Evolutionary conservation across 2,888 invertebrate genomes (phyloP).

Genomic region (Heteropelma amictum): DNA sequence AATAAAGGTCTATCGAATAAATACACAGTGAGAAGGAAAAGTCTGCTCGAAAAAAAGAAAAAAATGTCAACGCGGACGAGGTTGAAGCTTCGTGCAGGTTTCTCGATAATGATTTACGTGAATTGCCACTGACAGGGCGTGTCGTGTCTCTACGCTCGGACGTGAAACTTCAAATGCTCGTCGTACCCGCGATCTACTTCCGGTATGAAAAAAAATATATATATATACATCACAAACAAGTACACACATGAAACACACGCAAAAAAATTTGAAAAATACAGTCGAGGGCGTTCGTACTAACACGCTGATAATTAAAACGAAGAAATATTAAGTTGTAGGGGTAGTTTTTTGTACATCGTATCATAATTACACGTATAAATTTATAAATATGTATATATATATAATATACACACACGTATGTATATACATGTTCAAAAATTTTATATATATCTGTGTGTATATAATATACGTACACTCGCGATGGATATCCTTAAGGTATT

Average conservation of each 20-base stretch:
- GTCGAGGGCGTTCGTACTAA: too few species aligned
- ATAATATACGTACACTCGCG: slow-evolving; percentile 25
- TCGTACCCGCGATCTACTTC: slow-evolving; percentile 37
- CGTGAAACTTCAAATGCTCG: slow-evolving; percentile 14
- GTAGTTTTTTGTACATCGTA: slow-evolving; percentile 49
- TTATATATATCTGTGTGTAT: slow-evolving; percentile 3
- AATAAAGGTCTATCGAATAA: slow-evolving; percentile 6
- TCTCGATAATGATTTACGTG: slow-evolving; percentile 15
- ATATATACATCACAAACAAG: background rate
- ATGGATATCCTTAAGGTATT: slow-evolving; percentile 42
- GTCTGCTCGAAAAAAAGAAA: slow-evolving; percentile 31
- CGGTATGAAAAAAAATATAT: slow-evolving; percentile 21
- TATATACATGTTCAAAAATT: background rate
- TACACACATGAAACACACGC: slow-evolving; percentile 5
- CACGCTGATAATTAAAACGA: slow-evolving; percentile 34
- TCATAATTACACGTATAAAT: slow-evolving; percentile 35
- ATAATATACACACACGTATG: slow-evolving; percentile 20
- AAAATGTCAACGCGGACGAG: slow-evolving; percentile 9
- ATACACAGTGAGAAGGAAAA: slow-evolving; percentile 43
- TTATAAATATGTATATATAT: background rate
- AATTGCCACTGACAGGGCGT: background rate
- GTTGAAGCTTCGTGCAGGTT: slow-evolving; percentile 29
- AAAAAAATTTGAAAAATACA: background rate
- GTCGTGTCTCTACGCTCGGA: background rate
- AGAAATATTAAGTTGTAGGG: slow-evolving; percentile 35